phyloP scores from a whole-genome alignment of 2,113 vertebrate genomes.

The Galbula dea region DNA sequence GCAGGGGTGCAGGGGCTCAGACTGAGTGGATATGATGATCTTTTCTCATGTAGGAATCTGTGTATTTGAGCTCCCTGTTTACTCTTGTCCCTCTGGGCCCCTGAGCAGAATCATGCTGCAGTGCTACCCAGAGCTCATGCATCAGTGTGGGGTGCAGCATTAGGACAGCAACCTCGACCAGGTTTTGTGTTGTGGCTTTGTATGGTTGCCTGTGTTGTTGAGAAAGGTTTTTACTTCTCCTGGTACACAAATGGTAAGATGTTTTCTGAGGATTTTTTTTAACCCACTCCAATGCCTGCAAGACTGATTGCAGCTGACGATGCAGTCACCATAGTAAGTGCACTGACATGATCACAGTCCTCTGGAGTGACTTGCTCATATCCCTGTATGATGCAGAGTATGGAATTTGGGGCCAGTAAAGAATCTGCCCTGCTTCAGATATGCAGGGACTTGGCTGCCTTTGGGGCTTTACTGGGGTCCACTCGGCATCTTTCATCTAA shows the following conservation, averaged over 20 bases:
- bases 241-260: not conserved
- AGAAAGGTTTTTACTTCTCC: not conserved
- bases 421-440: not conserved
- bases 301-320: not conserved
- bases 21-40: accelerated
- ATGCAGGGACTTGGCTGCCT: not conserved
- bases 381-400: not conserved
- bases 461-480: not conserved
- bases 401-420: not conserved
- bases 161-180: not conserved
- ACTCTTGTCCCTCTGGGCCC: not conserved
- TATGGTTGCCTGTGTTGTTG: not conserved
- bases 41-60: not conserved
- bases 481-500: not conserved
- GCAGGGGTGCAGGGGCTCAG: not conserved
- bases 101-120: not conserved
- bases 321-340: not conserved
- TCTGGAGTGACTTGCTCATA: not conserved
- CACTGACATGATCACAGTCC: not conserved
- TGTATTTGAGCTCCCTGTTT: not conserved
- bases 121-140: not conserved
- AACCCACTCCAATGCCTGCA: not conserved
- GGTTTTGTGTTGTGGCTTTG: not conserved
- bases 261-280: not conserved
- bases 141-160: accelerated